Base-by-base conservation (phyloP, 2,797 vertebrate genomes). In the Acrocephalus scirpaceus region DNA sequence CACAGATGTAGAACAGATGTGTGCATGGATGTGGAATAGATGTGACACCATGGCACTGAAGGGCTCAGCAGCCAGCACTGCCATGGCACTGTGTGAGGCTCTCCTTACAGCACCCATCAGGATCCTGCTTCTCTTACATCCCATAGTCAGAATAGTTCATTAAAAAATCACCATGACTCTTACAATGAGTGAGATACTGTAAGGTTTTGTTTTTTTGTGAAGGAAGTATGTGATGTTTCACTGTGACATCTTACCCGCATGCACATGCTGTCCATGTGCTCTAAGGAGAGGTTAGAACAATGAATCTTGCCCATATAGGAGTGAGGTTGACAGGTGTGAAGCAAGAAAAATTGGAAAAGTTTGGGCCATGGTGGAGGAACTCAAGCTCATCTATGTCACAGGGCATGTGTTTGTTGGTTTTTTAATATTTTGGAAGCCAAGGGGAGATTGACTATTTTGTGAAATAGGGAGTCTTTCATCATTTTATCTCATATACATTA, bases 251-350 rank as follows among this genome's bases (percentile, higher is more conserved):
- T 58, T 70, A 15, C 16, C 32, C 7, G 3, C 3, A 3, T 19
- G 29, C 16, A 0, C 1, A 0, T 61, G 32, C 60, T 65, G 18
- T 47, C 25, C 22, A 1, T 42, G 53, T n/a, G 48, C 60, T 67
- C 1, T 14, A 27, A 79, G 27, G 44, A 81, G 25, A 58, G 26
- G 9, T 34, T n/a, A 44, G 30, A 76, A 32, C 45, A 60, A 45
- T 23, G 15, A 51, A n/a, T 13, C 16, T 38, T 64, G 10, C 11
- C 17, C 1, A 0, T 17, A 20, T 16, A 21, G 22, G 34, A 67
- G 54, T 1, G 7, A 83, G n/a, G n/a, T 7, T 67, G 48, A 25
- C n/a, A 64, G 32, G 16, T 88, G 26, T 27, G 65, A 71, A 67
- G 29, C 32, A 38, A 50, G 40, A 78, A 72, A 42, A 67, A 34